Conservation (phyloP, 2,797 vertebrate species). For the Cephalopachus bancanus region DNA sequence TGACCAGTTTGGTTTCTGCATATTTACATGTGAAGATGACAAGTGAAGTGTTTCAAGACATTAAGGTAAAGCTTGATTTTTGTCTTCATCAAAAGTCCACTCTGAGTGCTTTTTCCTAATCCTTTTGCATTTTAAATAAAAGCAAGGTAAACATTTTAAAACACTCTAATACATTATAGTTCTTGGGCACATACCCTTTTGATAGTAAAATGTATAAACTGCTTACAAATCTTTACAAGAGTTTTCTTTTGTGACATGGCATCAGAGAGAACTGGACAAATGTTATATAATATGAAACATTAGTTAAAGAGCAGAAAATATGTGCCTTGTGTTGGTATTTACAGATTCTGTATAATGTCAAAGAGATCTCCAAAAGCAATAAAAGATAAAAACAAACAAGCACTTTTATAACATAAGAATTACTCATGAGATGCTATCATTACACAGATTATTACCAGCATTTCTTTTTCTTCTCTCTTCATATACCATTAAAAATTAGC, state of each 20-base stretch:
- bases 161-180: conserved; percentile 59
- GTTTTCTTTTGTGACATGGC: background rate
- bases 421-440: conserved; percentile 79
- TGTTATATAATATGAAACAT: background rate
- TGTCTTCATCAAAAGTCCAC: conserved; percentile 77
- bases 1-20: background rate
- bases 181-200: conserved; percentile 46
- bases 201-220: conserved; percentile 5
- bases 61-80: conserved; percentile 1
- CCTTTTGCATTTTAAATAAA: conserved; percentile 74
- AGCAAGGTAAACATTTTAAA: conserved; percentile 65
- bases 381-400: conserved; percentile 78
- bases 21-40: background rate
- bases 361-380: conserved; percentile 44
- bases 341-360: conserved; percentile 20
- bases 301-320: background rate
- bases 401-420: conserved; percentile 67
- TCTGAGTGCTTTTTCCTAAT: conserved; percentile 72
- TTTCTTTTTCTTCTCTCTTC: background rate
- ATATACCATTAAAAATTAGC: conserved; percentile 54
- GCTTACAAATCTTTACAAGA: background rate
- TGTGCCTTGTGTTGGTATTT: background rate
- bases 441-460: conserved; percentile 75
- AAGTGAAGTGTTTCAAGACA: background rate
- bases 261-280: background rate